phyloP scores from a whole-genome alignment of 2,888 invertebrate genomes.

The Syritta pipiens region DNA sequence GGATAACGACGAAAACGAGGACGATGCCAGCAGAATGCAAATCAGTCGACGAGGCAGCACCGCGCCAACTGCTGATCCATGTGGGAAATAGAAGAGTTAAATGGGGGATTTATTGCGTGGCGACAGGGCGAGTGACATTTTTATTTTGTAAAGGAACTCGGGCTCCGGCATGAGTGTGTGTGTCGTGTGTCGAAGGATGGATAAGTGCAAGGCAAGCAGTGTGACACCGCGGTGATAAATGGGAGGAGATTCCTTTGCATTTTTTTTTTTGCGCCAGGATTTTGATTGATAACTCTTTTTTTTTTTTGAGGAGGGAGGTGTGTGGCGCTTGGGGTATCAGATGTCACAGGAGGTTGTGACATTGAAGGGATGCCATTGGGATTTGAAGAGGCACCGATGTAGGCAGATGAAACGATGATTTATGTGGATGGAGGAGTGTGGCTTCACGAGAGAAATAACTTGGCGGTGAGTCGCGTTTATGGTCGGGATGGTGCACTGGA shows the following conservation, averaged over 20 bases:
- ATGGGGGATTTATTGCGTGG: conserved; percentile 48
- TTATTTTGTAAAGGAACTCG: too few relatives aligned
- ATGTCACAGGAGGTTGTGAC: too few relatives aligned
- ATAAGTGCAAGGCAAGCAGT: conserved; percentile 4
- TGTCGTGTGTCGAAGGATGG: conserved; percentile 3
- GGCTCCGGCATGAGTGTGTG: too few relatives aligned
- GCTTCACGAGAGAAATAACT: too few relatives aligned
- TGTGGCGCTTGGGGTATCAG: neutral
- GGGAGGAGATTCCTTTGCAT: neutral
- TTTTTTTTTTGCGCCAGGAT: conserved; percentile 6
- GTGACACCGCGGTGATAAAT: conserved; percentile 31
- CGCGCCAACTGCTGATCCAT: neutral
- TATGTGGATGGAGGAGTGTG: too few relatives aligned
- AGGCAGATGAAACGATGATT: too few relatives aligned
- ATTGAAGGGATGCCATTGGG: too few relatives aligned
- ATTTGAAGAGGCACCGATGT: too few relatives aligned
- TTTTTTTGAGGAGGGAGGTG: neutral
- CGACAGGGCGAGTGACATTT: conserved; percentile 52
- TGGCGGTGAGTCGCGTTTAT: too few relatives aligned
- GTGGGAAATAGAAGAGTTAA: conserved; percentile 42
- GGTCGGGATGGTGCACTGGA: too few relatives aligned
- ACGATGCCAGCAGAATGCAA: conserved; percentile 46
- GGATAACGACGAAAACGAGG: neutral
- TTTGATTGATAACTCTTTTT: conserved; percentile 29
- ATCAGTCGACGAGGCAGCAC: conserved; percentile 27